phyloP scores from a whole-genome alignment of 2,113 vertebrate genomes.

The Pachycephala philippinensis region DNA sequence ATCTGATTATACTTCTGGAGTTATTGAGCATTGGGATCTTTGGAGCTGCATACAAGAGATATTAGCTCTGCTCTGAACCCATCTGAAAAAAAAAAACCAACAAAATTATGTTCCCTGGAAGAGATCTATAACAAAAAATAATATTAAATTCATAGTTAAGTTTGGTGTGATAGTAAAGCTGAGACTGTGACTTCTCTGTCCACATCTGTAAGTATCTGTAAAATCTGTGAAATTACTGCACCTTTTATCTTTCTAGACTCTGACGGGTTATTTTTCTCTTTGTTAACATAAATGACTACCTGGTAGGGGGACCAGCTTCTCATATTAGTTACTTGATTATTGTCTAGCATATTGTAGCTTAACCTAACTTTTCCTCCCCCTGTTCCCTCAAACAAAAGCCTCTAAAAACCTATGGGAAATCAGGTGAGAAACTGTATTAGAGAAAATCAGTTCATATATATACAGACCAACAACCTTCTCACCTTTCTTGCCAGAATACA shows the following conservation, averaged over 20 bases:
- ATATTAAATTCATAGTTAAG: neutral
- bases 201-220: neutral
- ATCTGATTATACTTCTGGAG: neutral
- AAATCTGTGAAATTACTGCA: neutral
- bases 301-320: neutral
- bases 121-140: neutral
- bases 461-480: constrained; percentile 36
- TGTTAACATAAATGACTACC: neutral
- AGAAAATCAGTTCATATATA: constrained; percentile 64
- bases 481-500: constrained; percentile 47
- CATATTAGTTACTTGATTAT: neutral
- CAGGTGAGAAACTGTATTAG: constrained; percentile 33
- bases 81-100: neutral
- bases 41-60: neutral
- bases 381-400: neutral
- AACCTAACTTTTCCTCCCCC: neutral
- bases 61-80: neutral
- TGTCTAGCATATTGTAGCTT: neutral
- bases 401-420: constrained; percentile 50
- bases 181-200: neutral
- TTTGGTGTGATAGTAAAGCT: neutral
- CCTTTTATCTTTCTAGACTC: neutral
- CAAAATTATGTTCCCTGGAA: neutral
- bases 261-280: neutral
- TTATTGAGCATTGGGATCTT: neutral